Evolutionary conservation across 2,797 vertebrate genomes (phyloP).

Genomic region (Leptoclinus maculatus): DNA sequence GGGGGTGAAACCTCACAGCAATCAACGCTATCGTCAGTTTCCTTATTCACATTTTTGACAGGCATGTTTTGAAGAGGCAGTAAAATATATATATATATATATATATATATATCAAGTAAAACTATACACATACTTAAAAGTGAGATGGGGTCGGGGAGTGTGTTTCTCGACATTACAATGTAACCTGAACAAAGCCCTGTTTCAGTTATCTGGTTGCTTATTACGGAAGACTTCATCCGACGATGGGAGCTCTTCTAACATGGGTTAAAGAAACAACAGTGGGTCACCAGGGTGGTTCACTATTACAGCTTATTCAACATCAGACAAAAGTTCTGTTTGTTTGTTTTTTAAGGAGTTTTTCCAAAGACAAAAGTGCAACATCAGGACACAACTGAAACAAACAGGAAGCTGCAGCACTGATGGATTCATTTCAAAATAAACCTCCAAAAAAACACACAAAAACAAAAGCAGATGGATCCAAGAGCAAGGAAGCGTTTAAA

Average conservation of each 20-base stretch:
- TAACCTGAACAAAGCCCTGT: conserved; percentile 51
- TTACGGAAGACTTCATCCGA: conserved; percentile 59
- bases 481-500: conserved; percentile 38
- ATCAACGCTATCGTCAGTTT: conserved; percentile 39
- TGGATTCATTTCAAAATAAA: conserved; percentile 56
- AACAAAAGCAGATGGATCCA: neutral
- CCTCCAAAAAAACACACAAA: conserved; percentile 10
- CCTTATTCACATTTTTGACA: conserved; percentile 61
- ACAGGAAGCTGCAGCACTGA: conserved; percentile 43
- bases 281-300: conserved; percentile 16
- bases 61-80: conserved; percentile 59
- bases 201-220: conserved; percentile 29
- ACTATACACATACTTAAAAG: conserved; percentile 47
- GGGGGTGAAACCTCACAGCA: conserved; percentile 28
- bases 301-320: conserved; percentile 37
- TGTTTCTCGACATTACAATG: conserved; percentile 35
- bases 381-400: conserved; percentile 50
- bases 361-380: conserved; percentile 65
- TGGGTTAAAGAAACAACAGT: conserved; percentile 23
- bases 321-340: conserved; percentile 22
- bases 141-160: conserved; percentile 22
- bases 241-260: conserved; percentile 35
- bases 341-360: conserved; percentile 9
- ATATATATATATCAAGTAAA: conserved; percentile 35
- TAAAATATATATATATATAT: conserved; percentile 37